These are phyloP conservation scores for Potamarius usumacintae DNA, from an alignment of 2,113 vertebrate genomes.

Conservation along the genomic window DNA sequence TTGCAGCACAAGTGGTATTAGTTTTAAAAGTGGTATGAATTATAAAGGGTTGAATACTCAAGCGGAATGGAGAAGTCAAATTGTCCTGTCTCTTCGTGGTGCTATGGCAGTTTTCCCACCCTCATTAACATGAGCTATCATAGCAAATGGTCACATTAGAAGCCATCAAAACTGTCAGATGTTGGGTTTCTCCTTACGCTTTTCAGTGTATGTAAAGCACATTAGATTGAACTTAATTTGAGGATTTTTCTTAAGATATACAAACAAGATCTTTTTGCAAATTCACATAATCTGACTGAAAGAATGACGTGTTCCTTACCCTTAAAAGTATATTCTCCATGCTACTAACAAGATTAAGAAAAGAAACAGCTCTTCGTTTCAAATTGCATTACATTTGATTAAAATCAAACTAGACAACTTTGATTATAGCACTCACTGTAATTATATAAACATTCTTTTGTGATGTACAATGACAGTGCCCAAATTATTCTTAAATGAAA, in stretches of 20 bases:
- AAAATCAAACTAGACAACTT: conserved; percentile 4
- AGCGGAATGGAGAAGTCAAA: background rate
- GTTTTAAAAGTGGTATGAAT: background rate
- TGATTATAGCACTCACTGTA: background rate
- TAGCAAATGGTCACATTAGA: background rate
- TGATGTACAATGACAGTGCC: background rate
- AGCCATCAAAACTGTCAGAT: background rate
- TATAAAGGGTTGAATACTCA: background rate
- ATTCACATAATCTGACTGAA: background rate
- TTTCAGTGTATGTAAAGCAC: background rate
- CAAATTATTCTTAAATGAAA: background rate
- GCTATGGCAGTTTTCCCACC: too few relatives aligned
- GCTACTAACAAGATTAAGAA: background rate
- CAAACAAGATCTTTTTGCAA: background rate
- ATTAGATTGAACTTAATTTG: background rate
- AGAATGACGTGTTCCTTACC: background rate
- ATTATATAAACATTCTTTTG: conserved; percentile 13
- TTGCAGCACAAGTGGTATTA: background rate
- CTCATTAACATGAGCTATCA: too few relatives aligned
- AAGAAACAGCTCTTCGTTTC: background rate
- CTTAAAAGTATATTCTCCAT: background rate
- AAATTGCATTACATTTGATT: conserved; percentile 5
- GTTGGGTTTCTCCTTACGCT: background rate
- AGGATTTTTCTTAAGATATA: background rate
- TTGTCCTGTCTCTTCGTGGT: too few relatives aligned